Percentiles rank a stretch among this genome's conserved stretches.
phyloP scores from a whole-genome alignment of 2,797 vertebrate genomes.

The Manis javanica region DNA sequence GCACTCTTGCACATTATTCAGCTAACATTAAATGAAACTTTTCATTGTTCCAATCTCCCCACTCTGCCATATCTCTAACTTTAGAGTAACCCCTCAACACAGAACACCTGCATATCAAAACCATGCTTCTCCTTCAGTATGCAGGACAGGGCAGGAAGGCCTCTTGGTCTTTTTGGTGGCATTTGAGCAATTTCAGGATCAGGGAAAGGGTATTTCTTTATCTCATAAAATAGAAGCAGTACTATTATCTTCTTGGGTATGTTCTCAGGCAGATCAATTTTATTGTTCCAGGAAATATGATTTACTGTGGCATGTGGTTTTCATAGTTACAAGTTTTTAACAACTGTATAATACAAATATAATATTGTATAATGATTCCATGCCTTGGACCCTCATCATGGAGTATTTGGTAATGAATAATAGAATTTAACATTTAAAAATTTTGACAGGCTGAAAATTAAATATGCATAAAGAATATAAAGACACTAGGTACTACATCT shows the following conservation, averaged over 20 bases:
- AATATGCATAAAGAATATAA: not conserved
- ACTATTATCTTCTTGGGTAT: not conserved
- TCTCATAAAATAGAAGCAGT: not conserved
- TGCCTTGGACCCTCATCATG: not conserved
- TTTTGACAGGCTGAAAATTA: constrained; percentile 33
- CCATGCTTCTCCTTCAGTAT: not conserved
- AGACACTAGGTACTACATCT: not conserved
- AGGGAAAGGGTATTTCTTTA: not conserved
- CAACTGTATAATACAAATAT: not conserved
- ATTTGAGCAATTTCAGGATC: not conserved
- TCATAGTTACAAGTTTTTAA: not conserved
- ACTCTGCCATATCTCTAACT: not conserved
- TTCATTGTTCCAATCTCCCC: not conserved
- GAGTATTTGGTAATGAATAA: not conserved
- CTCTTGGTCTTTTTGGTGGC: not conserved
- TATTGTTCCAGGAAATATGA: not conserved
- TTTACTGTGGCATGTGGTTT: not conserved
- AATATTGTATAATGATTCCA: not conserved
- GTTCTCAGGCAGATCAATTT: not conserved
- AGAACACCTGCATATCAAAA: not conserved
- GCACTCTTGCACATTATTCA: not conserved
- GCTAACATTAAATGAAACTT: not conserved
- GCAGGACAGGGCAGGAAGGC: not conserved
- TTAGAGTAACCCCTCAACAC: not conserved
- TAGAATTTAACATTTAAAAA: constrained; percentile 12